Evolutionary conservation across 2,797 vertebrate genomes (phyloP).

Genomic region (Myotis daubentonii): DNA sequence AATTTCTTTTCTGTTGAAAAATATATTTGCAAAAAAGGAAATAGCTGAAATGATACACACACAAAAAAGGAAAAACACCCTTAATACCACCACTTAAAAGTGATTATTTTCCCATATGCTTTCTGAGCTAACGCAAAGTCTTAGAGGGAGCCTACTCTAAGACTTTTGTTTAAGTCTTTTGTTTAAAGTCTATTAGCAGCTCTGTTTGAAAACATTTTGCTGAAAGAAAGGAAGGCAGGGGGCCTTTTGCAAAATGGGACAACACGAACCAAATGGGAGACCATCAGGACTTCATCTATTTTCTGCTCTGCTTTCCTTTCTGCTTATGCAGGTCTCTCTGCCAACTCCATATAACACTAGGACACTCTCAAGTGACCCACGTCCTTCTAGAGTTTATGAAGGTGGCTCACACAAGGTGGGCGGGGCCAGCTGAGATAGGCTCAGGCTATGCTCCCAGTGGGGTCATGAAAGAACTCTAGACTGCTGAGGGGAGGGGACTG

Average conservation of each 20-base stretch:
- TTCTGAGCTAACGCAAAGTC: background rate
- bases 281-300: too few species aligned
- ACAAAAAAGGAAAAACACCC: background rate
- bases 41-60: background rate
- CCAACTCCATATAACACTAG: background rate
- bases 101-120: background rate
- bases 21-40: background rate
- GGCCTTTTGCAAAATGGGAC: background rate
- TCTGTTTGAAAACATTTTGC: constrained; percentile 44
- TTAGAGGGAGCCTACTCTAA: background rate
- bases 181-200: background rate
- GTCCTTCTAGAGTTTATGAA: constrained; percentile 61
- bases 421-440: constrained; percentile 36
- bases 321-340: constrained; percentile 59
- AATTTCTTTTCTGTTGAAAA: background rate
- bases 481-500: background rate
- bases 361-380: constrained; percentile 12
- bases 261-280: background rate
- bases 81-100: background rate
- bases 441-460: constrained; percentile 24
- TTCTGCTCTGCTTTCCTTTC: background rate
- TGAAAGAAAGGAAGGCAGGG: background rate
- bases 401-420: background rate
- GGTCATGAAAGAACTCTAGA: background rate
- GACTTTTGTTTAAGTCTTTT: background rate